These are phyloP conservation scores for Heliopora coerulea DNA, from an alignment of 92 coral and sea anemone species.

Conservation along the genomic window DNA sequence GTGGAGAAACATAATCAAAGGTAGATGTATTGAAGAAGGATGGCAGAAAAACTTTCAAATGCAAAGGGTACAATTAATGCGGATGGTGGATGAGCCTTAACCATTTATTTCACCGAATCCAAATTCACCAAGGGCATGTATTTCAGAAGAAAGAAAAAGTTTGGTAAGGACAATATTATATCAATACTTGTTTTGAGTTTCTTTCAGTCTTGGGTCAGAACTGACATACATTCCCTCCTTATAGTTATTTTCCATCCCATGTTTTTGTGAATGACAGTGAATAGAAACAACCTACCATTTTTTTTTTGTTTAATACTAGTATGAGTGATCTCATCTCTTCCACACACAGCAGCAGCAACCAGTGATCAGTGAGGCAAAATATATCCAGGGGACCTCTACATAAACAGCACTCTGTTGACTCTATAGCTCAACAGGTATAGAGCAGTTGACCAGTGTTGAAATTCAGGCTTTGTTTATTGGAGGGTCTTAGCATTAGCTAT, in stretches of 20 bases:
- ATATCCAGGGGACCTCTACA: too few species aligned
- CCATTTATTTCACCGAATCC: conserved; percentile 43
- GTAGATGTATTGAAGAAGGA: conserved; percentile 31
- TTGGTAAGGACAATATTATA: not conserved
- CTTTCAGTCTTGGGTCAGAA: not conserved
- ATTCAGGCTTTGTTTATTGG: too few species aligned
- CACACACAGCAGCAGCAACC: too few species aligned
- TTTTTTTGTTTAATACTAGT: too few species aligned
- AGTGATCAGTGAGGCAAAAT: too few species aligned
- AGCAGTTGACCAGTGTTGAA: too few species aligned
- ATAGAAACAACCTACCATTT: not conserved
- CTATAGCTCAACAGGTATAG: too few species aligned
- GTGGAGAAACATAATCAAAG: conserved; percentile 43
- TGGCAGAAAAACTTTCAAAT: conserved; percentile 47
- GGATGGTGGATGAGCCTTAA: conserved; percentile 48
- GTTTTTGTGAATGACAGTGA: not conserved
- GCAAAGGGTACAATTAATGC: conserved; percentile 16
- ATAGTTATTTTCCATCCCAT: not conserved
- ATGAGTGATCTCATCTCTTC: too few species aligned
- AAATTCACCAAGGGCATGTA: conserved; percentile 38
- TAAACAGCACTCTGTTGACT: too few species aligned
- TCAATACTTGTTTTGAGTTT: not conserved
- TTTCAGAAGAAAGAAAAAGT: conserved; percentile 47
- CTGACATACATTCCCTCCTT: not conserved
- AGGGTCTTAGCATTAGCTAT: too few species aligned